phyloP scores from a whole-genome alignment of 2,113 vertebrate species.

The Salvelinus alpinus region DNA sequence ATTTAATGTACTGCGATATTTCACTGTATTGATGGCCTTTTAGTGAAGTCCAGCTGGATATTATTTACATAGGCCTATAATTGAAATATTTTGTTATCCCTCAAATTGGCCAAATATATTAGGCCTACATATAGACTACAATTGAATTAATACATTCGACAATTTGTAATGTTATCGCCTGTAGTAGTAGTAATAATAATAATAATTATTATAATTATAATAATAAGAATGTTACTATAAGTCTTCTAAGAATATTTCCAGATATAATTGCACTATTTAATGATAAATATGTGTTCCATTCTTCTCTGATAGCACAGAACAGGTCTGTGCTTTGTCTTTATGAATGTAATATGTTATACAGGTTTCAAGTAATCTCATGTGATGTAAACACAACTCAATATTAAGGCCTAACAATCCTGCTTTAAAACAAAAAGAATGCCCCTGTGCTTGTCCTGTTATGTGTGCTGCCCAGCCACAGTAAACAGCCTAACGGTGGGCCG shows the following conservation, averaged over 20 bases:
- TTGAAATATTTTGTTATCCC: neutral
- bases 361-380: neutral
- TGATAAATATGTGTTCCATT: neutral
- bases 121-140: neutral
- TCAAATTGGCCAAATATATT: neutral
- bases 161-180: neutral
- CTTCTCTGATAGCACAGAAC: too few relatives aligned
- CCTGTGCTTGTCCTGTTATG: neutral
- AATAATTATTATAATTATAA: neutral
- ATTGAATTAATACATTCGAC: neutral
- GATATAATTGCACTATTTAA: neutral
- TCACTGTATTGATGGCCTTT: neutral
- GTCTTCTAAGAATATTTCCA: neutral
- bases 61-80: neutral
- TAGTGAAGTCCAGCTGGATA: neutral
- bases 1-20: neutral
- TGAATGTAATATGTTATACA: neutral
- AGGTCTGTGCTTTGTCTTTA: neutral
- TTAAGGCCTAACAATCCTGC: neutral
- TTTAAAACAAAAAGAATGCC: neutral
- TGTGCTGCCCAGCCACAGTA: neutral
- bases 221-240: neutral
- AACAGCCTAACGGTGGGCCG: neutral
- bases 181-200: neutral
- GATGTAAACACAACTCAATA: neutral